Evolutionary conservation across 2,113 vertebrate genomes (phyloP).

Genomic region (Chauna torquata): DNA sequence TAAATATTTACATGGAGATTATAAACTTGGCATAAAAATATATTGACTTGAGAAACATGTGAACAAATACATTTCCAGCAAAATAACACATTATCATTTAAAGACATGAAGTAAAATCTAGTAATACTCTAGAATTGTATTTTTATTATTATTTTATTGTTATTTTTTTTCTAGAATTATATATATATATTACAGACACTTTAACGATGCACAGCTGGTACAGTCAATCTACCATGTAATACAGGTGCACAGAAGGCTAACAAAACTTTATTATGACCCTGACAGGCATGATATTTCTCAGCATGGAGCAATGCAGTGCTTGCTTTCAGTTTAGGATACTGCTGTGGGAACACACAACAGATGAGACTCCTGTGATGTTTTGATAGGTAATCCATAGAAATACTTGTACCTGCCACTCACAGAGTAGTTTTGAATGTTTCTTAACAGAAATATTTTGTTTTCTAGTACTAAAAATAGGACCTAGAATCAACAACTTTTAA

Average conservation of each 20-base stretch:
- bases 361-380: background rate
- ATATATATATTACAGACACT: background rate
- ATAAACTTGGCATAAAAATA: background rate
- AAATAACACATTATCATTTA: background rate
- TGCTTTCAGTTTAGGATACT: background rate
- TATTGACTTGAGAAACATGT: background rate
- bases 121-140: background rate
- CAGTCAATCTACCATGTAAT: background rate
- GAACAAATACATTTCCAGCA: background rate
- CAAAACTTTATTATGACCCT: background rate
- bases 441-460: background rate
- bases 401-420: background rate
- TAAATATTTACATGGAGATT: background rate
- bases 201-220: background rate
- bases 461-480: background rate
- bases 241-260: background rate
- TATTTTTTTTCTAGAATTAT: too few relatives aligned
- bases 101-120: background rate
- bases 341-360: background rate
- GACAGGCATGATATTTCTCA: background rate
- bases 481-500: background rate
- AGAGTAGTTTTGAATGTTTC: background rate
- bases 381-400: background rate
- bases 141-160: too few relatives aligned
- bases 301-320: background rate